Evolutionary conservation across 2,888 invertebrate genomes (phyloP).

Genomic region (Drosophila yooni): DNA sequence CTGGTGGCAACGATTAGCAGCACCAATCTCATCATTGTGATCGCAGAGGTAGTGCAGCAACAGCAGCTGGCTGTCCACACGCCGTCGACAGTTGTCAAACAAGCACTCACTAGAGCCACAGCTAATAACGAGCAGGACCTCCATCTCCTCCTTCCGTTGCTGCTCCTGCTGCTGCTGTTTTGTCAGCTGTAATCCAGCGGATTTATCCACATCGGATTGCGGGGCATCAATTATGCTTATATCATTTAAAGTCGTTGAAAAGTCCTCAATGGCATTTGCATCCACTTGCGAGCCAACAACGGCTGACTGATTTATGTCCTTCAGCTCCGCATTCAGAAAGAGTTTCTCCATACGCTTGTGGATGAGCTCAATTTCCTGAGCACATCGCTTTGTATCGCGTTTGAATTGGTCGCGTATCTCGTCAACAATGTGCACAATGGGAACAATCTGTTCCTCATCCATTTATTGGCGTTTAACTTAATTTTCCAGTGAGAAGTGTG

Average conservation of each 20-base stretch:
- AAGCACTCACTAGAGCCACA: constrained; percentile 37
- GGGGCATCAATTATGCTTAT: not conserved
- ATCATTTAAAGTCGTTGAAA: not conserved
- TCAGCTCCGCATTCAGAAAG: constrained; percentile 8
- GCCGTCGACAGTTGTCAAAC: constrained; percentile 43
- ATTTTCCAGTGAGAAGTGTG: not conserved
- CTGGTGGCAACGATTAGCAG: constrained; percentile 19
- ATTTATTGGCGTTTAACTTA: not conserved
- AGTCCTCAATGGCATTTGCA: constrained; percentile 42
- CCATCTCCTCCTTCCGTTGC: not conserved
- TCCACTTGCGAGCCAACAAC: constrained; percentile 21
- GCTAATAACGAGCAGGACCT: constrained; percentile 29
- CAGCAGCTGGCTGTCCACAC: constrained; percentile 57
- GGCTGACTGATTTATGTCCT: constrained; percentile 1
- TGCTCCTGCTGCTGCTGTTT: not conserved
- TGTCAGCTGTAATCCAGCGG: not conserved
- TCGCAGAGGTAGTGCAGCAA: constrained; percentile 59
- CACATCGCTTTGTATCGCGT: constrained; percentile 5
- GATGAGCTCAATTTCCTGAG: not conserved
- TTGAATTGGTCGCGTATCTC: constrained; percentile 40
- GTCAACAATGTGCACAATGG: constrained; percentile 32
- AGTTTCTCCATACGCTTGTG: constrained; percentile 6
- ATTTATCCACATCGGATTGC: not conserved
- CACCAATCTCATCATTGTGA: constrained; percentile 33
- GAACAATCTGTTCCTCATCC: constrained; percentile 10